Base-by-base conservation (phyloP, 1,140 invertebrate genomes). In the Drosophila murphyi region DNA sequence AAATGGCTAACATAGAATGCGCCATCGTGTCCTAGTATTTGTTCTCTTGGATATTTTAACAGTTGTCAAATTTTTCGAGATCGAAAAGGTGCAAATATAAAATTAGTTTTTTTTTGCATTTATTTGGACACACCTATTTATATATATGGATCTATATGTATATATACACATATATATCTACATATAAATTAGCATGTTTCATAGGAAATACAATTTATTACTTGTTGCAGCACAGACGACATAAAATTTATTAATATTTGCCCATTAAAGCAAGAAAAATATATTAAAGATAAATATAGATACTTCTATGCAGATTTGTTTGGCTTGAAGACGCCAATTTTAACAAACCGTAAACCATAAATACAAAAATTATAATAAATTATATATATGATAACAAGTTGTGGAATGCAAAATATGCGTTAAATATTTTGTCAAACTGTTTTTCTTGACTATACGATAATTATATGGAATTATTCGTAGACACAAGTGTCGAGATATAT, bases 201-300 rank as follows among this genome's bases (percentile, higher is more conserved):
- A 76, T 62, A 45, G 50, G 63, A 88, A 89, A 78, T 78, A 10
- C 57, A 89, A 89, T 89, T 88, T 88, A 88, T 88, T 89, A 89
- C 80, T 89, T 83, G 70, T 78, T 85, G 85, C 85, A 78, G 51
- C 56, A 64, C 62, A 78, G 65, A 73, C 72, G 85, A 89, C 85
- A 89, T 48, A 35, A 77, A 89, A 89, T 85, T 81, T 89, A 89
- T 89, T 85, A 89, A 89, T 89, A 89, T 85, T 85, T 71, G 68
- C 57, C 55, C 65, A 87, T 88, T 88, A 80, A 79, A 71, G 65
- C 65, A 20, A 20, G 67, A 59, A 60, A 83, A 82, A 67, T 76
- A 51, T 80, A 20, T 86, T 88, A 87, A 88, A 87, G 88, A 88
- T 87, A 87, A 80, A 74, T 65, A 20, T 32, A 43, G 52, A 70